Evolutionary conservation across 2,888 invertebrate species (phyloP).

Genomic region (Acronicta psi): DNA sequence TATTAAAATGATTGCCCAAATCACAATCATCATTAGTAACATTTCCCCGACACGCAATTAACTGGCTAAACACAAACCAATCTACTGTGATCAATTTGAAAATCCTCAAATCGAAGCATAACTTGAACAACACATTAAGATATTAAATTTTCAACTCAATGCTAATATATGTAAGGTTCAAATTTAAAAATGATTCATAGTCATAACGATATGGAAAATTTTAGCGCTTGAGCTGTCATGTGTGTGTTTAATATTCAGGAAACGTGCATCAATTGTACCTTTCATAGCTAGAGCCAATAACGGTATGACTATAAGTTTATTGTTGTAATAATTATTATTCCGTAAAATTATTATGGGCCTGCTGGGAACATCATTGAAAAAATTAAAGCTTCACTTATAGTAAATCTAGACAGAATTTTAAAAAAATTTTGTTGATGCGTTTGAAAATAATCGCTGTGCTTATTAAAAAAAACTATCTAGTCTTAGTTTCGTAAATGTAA

Average conservation of each 20-base stretch:
- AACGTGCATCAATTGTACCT: slow-evolving; percentile 36
- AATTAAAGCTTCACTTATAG: too few species aligned
- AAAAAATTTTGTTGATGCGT: too few species aligned
- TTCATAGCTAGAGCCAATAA: slow-evolving; percentile 18
- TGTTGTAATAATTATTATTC: background rate
- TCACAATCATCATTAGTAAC: slow-evolving; percentile 49
- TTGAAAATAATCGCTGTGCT: too few species aligned
- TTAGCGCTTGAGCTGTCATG: slow-evolving; percentile 24
- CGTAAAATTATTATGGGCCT: too few species aligned
- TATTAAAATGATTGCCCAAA: slow-evolving; percentile 32
- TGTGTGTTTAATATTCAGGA: slow-evolving; percentile 31
- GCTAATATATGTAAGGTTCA: slow-evolving; percentile 13
- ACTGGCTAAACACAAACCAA: slow-evolving; percentile 54
- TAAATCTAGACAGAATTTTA: too few species aligned
- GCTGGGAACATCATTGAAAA: too few species aligned
- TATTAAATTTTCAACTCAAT: slow-evolving; percentile 20
- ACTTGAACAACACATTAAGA: slow-evolving; percentile 2
- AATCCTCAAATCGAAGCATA: slow-evolving; percentile 46
- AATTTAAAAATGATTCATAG: background rate
- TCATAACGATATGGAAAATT: slow-evolving; percentile 25
- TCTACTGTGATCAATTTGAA: slow-evolving; percentile 51
- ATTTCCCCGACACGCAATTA: slow-evolving; percentile 48
- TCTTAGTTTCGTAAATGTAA: too few species aligned
- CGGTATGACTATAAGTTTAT: slow-evolving; percentile 7
- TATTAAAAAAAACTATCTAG: too few species aligned